Evolutionary conservation across 2,113 vertebrate species (phyloP).

Genomic region (Pelvicachromis taeniatus): DNA sequence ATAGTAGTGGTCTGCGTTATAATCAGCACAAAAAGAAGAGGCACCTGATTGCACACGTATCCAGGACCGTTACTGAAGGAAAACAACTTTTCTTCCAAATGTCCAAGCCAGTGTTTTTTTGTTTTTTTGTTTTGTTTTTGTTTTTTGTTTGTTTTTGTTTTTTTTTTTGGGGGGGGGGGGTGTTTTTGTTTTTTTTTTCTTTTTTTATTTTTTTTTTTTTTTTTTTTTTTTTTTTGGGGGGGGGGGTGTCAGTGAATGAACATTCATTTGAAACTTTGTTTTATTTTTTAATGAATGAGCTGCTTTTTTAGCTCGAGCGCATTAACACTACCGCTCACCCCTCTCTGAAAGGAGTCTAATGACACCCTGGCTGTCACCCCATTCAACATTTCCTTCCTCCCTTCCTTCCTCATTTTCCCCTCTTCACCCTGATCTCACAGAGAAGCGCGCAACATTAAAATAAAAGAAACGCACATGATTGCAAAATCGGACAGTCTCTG

Average conservation of each 20-base stretch:
- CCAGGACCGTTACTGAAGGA: background rate
- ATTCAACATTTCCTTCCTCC: conserved; percentile 9
- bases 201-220: background rate
- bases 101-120: background rate
- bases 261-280: background rate
- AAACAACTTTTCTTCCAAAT: background rate
- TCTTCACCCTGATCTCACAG: background rate
- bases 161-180: background rate
- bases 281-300: background rate
- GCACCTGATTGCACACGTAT: background rate
- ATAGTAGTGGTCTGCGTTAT: background rate
- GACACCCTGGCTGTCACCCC: background rate
- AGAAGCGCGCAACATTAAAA: background rate
- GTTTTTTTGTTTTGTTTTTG: no score
- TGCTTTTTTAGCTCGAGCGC: background rate
- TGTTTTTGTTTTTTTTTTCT: background rate
- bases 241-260: background rate
- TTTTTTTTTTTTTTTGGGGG: background rate
- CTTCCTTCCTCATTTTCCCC: background rate
- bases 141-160: no score
- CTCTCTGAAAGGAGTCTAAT: conserved; percentile 15
- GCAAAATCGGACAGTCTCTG: conserved; percentile 3
- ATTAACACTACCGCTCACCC: background rate
- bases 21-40: background rate
- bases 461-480: background rate